Evolutionary conservation across 1,140 invertebrate species (phyloP), one percentile per base, ranked within the genome.

Genomic region (Brachionus asplanchnoidis): DNA sequence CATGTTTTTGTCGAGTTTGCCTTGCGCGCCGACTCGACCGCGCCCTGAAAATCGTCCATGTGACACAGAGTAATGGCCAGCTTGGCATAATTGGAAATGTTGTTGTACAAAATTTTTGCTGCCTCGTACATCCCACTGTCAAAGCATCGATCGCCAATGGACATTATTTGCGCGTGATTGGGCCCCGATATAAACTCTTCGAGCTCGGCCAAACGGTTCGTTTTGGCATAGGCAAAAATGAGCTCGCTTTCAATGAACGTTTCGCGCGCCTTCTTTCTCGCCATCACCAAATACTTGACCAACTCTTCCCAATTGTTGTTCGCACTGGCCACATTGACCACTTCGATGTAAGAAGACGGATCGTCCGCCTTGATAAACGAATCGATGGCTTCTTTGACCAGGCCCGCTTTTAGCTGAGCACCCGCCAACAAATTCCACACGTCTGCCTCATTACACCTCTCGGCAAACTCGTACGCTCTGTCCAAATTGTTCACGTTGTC

Each of bases 291-390:
- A 89, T 97, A 99, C 65, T 97, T 94, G 1, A 99, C 97, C 20
- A 99, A 92, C 90, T 99, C 98, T 88, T 99, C 97, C 97, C 97
- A 99, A 84, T 87, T 87, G 91, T 92, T 92, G 68, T 94, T 95
- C 87, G 94, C 93, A 83, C 87, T 87, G n/a, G 65, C 73, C 14
- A 85, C 75, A 77, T 77, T 77, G 0, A 99, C 97, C 0, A 99
- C 98, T 88, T 98, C 96, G 90, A 99, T 94, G 88, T 98, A 99
- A 0, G 96, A 95, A 14, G 95, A 95, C 3, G 97, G 97, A 91
- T 99, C 97, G 88, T 99, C 97, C 3, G 98, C 97, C 90, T 99
- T 99, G 86, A 99, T 99, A 90, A 97, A 99, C 1, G 97, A 99
- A 89, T 99, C 97, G 85, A 99, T 98, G 1, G 97, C 95, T 91